Base-by-base conservation (phyloP, 1,140 invertebrate species). In the Argopecten irradians region DNA sequence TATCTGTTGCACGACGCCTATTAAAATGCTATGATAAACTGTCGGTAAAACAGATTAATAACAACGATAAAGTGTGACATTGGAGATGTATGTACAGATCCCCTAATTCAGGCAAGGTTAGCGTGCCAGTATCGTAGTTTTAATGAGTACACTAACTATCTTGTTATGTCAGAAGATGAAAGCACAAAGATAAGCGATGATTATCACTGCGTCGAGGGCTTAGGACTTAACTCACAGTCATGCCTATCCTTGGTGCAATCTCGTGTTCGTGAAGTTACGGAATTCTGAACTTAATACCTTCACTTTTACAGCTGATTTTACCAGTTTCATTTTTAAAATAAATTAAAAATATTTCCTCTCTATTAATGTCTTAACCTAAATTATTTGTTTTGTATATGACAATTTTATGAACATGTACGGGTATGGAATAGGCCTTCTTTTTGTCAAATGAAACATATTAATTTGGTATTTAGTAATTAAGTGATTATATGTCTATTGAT, bases 131-230 rank as follows among this genome's bases (percentile, higher is more conserved):
- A 71, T 71, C 55, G 55, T n/a, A n/a, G 55, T 71, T 71, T 71
- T 71, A 71, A 71, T 71, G n/a, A 71, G 55, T 71, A 71, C 55
- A 71, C n/a, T 22, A 71, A 71, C 55, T 71, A 71, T 71, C 55
- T 71, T 71, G 55, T 71, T 71, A 71, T 71, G 55, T 71, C 55
- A 71, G 55, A 71, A 71, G 55, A 71, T 71, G 55, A 71, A 71
- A 71, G 55, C 55, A 71, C 55, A n/a, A 71, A 5, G 55, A 71
- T 71, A 71, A 5, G 55, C 13, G 55, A 71, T 71, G 55, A 71
- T 1, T 71, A 71, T 71, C 55, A 71, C 55, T 71, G 28, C 28
- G 55, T 71, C n/a, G 55, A 71, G 55, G 22, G 55, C 22, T 71
- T 71, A 71, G 22, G 55, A 71, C 55, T 71, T 71, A 16, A 71